Conservation (phyloP, 2,797 vertebrate genomes). For the Lerista edwardsae region DNA sequence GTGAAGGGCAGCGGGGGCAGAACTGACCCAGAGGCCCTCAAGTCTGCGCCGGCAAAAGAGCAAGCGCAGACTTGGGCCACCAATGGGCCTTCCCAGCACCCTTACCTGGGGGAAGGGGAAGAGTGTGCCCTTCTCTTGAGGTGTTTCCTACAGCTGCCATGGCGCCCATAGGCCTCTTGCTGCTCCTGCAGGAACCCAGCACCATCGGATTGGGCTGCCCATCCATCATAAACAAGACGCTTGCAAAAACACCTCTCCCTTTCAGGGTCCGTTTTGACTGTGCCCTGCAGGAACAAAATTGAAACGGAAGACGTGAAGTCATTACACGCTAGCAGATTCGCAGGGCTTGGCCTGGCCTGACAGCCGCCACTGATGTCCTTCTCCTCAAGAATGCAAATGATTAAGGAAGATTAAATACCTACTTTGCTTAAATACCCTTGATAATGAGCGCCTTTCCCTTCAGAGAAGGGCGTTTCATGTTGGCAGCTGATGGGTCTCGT, state of each 20-base stretch:
- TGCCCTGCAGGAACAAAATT: slow-evolving; percentile 3
- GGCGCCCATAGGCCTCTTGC: no score
- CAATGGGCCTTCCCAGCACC: no score
- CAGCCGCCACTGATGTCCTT: slow-evolving; percentile 55
- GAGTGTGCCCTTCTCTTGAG: no score
- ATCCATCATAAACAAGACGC: slow-evolving; percentile 21
- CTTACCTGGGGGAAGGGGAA: no score
- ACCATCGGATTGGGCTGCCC: no score
- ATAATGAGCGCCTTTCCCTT: slow-evolving; percentile 75
- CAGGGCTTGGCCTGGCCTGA: slow-evolving; percentile 34
- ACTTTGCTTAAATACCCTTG: slow-evolving; percentile 72
- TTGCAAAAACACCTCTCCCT: slow-evolving; percentile 21
- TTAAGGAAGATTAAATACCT: slow-evolving; percentile 74
- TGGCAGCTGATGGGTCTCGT: slow-evolving; percentile 69
- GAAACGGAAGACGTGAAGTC: slow-evolving; percentile 34
- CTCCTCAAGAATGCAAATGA: slow-evolving; percentile 70
- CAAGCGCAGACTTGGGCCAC: no score
- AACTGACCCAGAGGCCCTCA: no score
- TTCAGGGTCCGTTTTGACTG: slow-evolving; percentile 46
- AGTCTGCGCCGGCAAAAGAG: no score
- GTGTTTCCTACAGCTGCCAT: no score
- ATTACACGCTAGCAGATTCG: background rate
- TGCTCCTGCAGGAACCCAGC: no score
- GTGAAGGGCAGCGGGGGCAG: no score
- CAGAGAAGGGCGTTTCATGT: slow-evolving; percentile 69